Evolutionary conservation across 30 jellyfish, hydroid and myxozoan genomes (phyloP).

Genomic region (Sanderia malayensis): DNA sequence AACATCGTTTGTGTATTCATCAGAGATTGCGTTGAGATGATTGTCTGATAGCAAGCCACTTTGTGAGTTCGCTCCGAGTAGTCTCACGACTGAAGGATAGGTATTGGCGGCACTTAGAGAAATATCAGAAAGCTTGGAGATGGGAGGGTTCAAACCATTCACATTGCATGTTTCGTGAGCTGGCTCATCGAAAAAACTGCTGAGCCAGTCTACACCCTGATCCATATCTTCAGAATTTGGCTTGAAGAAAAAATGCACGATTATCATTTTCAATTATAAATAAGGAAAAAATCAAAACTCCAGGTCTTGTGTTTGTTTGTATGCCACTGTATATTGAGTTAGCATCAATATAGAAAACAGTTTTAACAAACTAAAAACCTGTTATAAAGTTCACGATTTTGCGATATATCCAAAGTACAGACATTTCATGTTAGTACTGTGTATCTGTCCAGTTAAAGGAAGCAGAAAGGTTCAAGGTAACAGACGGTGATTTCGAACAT

Average conservation of each 20-base stretch:
- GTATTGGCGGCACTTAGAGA: conserved; percentile 33
- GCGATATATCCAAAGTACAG: no score
- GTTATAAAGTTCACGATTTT: no score
- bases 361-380: no score
- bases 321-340: no score
- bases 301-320: no score
- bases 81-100: conserved; percentile 42
- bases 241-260: conserved; percentile 50
- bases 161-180: conserved; percentile 71
- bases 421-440: no score
- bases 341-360: no score
- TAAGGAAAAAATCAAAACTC: no score
- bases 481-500: no score
- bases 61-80: conserved; percentile 13
- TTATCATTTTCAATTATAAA: no score
- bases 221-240: conserved; percentile 87
- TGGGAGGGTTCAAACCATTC: conserved; percentile 85
- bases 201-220: conserved; percentile 91
- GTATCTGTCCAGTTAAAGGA: no score
- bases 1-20: conserved; percentile 39
- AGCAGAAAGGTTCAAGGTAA: no score
- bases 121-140: conserved; percentile 58
- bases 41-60: conserved; percentile 28
- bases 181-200: conserved; percentile 96
- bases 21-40: conserved; percentile 19